Base-by-base conservation (phyloP, 2,797 vertebrate genomes). In the Enteromius unitaeniatus region DNA sequence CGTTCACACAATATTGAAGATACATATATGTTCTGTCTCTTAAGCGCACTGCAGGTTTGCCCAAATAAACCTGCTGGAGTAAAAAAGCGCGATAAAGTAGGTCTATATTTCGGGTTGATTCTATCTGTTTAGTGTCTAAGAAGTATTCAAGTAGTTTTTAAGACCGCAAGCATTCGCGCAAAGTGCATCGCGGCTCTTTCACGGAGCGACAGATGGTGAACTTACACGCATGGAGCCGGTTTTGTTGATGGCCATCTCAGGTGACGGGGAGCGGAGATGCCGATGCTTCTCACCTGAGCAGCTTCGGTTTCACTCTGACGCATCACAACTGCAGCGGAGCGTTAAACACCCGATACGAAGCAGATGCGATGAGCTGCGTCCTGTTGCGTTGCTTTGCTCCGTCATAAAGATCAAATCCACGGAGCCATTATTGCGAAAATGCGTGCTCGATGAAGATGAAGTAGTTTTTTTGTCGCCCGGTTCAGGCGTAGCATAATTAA, bases 181-280 rank as follows among this genome's bases (percentile, higher is more conserved):
- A 19, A 40, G 47, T 40, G 73, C 40, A 34, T 15, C 11, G 7
- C 62, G 17, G 28, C 21, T 69, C 34, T 4, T 47, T 47, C 5
- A 64, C 40, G 6, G 14, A 17, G 79, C 3, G 37, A 34, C 53
- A 81, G 79, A 40, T 81, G 60, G 58, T 19, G 26, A 23, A 10
- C 82, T 83, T 85, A 88, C 87, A 53, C 84, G 85, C 14, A 53
- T 34, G 5, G 75, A 31, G 76, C 84, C 47, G 68, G 19, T 72
- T 74, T 64, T 76, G 82, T 65, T 81, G 79, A 72, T 67, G 15
- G 82, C 85, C 85, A 83, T 88, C 82, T 86, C 87, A 80, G 79
- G 82, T 88, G 79, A 76, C 79, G 31, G 74, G 26, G 73, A 23
- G n/a, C 37, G 51, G 14, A 72, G 78, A 49, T 31, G 73, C 62